Conservation (phyloP, 2,888 invertebrate genomes). For the Caenorhabditis afra region DNA sequence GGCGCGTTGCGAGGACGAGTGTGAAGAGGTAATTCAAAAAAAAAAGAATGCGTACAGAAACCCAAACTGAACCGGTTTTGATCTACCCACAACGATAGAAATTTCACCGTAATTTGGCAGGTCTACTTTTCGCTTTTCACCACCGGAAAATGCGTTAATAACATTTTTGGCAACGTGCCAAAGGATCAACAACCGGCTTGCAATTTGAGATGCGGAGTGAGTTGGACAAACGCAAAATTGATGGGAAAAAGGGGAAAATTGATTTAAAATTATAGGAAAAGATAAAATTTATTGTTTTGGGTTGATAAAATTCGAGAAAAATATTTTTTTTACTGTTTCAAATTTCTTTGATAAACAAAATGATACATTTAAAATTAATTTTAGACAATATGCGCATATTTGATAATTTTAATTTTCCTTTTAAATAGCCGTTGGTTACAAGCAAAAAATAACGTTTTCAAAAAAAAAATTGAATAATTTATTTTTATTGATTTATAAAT, state of each 20-base stretch:
- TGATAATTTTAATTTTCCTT: too few relatives aligned
- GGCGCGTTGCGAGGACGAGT: conserved; percentile 79
- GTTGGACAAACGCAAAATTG: conserved; percentile 16
- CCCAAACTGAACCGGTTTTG: conserved; percentile 7
- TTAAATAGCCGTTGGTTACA: too few relatives aligned
- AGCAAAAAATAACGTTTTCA: too few relatives aligned
- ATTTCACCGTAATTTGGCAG: too few relatives aligned
- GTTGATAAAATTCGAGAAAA: too few relatives aligned
- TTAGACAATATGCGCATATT: too few relatives aligned
- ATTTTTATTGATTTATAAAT: too few relatives aligned
- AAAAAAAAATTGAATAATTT: too few relatives aligned
- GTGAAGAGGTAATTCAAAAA: conserved; percentile 75
- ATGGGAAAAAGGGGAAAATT: not conserved
- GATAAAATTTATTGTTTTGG: not conserved
- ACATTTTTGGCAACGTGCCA: conserved; percentile 70
- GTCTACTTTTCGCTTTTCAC: conserved; percentile 79
- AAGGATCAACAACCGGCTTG: conserved; percentile 72
- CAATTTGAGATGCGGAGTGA: conserved; percentile 74
- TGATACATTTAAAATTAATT: too few relatives aligned
- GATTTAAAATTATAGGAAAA: not conserved
- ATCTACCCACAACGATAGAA: too few relatives aligned
- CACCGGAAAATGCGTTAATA: conserved; percentile 77
- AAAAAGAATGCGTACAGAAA: conserved; percentile 15
- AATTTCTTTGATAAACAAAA: too few relatives aligned
- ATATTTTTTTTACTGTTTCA: too few relatives aligned